Evolutionary conservation across 2,113 vertebrate genomes (phyloP).

Genomic region (Xenopus borealis): DNA sequence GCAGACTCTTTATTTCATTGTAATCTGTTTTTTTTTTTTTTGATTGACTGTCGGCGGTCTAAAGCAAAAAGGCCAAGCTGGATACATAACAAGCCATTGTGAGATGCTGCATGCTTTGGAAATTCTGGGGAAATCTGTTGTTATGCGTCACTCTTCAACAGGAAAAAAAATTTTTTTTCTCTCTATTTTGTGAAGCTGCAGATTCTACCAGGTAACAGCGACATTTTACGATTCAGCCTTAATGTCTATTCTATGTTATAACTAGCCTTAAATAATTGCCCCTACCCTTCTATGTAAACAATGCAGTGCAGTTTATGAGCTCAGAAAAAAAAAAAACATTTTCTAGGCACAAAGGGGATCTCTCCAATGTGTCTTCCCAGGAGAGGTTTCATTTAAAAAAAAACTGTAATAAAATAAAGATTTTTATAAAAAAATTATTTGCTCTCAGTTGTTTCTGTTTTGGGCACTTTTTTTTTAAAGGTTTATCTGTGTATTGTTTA

Average conservation of each 20-base stretch:
- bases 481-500: no score
- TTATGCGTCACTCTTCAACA: neutral
- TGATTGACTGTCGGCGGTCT: neutral
- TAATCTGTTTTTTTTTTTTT: neutral
- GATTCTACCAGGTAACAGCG: neutral
- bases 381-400: no score
- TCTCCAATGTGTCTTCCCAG: no score
- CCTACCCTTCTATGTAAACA: neutral
- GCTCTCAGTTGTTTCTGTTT: no score
- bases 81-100: neutral
- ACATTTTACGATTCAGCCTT: neutral
- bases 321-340: no score
- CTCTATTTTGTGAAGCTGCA: neutral
- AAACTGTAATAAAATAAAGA: no score
- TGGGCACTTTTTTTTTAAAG: no score
- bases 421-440: no score
- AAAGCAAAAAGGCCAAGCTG: neutral
- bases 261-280: neutral
- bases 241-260: neutral
- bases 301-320: neutral
- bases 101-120: neutral
- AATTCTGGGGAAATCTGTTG: neutral
- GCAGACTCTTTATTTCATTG: neutral
- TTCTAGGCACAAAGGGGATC: no score
- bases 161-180: neutral